Evolutionary conservation across 1,140 invertebrate species (phyloP), one percentile per base, ranked within the genome.

Genomic region (Palaemon carinicauda): DNA sequence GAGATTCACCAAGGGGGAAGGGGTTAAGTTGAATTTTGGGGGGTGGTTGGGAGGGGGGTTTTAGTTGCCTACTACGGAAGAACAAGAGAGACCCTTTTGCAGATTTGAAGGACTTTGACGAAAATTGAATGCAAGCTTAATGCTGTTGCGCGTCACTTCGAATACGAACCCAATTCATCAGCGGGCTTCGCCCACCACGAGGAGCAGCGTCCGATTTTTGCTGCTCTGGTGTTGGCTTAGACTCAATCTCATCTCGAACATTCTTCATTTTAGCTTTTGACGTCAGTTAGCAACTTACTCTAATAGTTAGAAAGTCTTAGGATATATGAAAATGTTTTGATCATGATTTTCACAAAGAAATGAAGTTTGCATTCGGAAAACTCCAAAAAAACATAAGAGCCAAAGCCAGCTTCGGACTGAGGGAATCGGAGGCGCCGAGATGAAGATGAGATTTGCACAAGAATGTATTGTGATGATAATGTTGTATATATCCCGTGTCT

Each of bases 51-150:
- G 73, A 80, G 74, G 60, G 65, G 73, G 50, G 24, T 31, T 29
- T 78, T 41, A 54, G 78, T 79, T 78, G 79, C 77, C 50, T 65
- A 51, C 60, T 73, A 51, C 50, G 83, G 80, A 73, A 60, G 83
- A 86, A 86, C 77, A 80, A 86, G 60, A 86, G 83, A 78, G 77
- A 29, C 53, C 50, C 56, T 60, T 86, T 86, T 86, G 83, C 83
- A 86, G 83, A 86, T 86, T 80, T 86, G 83, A 86, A 86, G 83
- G 83, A 86, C 83, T 86, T 86, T 86, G 83, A 86, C 83, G 83
- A 86, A 86, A 86, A 86, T 86, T 86, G 83, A 86, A 86, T 86
- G 83, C 83, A 86, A 86, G 83, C 75, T 86, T 86, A 86, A 86
- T 86, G 83, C 83, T 78, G 83, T 86, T 79, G 60, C 77, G 65